These are phyloP conservation scores for Muscina levida DNA, from an alignment of 2,888 invertebrate genomes.

Conservation along the genomic window DNA sequence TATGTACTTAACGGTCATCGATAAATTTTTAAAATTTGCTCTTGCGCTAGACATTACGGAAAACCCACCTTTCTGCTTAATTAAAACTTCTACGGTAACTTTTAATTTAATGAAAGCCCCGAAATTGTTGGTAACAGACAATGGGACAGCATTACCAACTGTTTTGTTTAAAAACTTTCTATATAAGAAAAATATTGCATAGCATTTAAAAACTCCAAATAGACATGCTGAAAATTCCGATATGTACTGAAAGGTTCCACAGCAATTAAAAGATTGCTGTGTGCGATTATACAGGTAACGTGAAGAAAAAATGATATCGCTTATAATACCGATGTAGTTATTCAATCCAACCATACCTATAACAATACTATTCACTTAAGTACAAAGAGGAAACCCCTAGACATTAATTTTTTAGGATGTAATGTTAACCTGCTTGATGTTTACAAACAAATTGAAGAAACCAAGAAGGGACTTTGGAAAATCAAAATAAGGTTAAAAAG, in stretches of 20 bases:
- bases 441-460: not conserved
- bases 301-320: not conserved
- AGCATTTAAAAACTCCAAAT: conserved; percentile 35
- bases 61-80: conserved; percentile 43
- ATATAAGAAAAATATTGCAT: conserved; percentile 36
- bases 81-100: not conserved
- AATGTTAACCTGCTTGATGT: conserved; percentile 18
- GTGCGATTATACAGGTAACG: conserved; percentile 32
- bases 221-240: conserved; percentile 10
- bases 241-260: conserved; percentile 24
- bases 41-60: conserved; percentile 35
- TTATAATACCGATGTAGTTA: not conserved
- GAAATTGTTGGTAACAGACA: conserved; percentile 1
- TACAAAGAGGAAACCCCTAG: conserved; percentile 33
- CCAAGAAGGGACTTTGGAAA: conserved; percentile 11
- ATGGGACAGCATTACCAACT: not conserved
- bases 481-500: conserved; percentile 18
- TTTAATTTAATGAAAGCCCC: conserved; percentile 22
- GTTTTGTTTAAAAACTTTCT: conserved; percentile 10
- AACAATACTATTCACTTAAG: conserved; percentile 53
- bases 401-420: conserved; percentile 6
- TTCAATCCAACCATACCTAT: conserved; percentile 5
- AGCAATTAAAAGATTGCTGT: conserved; percentile 29
- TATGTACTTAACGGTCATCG: conserved; percentile 46
- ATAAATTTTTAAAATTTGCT: conserved; percentile 50